Base-by-base conservation (phyloP, 2,113 vertebrate genomes). In the Nesoenas mayeri region DNA sequence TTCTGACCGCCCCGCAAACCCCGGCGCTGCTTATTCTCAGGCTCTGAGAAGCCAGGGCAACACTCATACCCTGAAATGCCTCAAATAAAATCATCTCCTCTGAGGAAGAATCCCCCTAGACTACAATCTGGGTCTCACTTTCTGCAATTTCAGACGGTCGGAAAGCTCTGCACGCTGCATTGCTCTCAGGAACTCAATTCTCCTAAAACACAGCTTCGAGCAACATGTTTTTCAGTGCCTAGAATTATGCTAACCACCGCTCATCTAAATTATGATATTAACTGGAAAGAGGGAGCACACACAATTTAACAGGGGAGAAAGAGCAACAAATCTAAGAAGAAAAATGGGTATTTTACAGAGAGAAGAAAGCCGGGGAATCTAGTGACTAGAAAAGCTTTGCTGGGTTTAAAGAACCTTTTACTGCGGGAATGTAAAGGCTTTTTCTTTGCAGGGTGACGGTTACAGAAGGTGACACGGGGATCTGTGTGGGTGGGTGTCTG, bases 231-330 rank as follows among this genome's bases (percentile, higher is more conserved):
- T 93, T 90, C 80, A 90, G 72, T 73, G 94, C 73, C 95, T 94
- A 48, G 91, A 97, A 91, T 93, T 96, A 91, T 91, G 92, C 92
- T 95, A 97, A 97, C 53, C 94, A 90, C 91, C 74, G 83, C 89
- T 96, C 92, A 87, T 96, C 36, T n/a, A 87, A 94, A 97, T 97
- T 94, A 96, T 97, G 88, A 87, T n/a, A 96, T 95, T 97, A 96
- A 95, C 94, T 95, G 92, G 87, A 90, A 94, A 96, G 57, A 75
- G 95, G 94, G 48, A 92, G 61, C 88, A 89, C 85, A 95, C 50
- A 60, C 79, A 62, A 94, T 95, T 96, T 96, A 96, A 50, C 95
- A 96, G 85, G 29, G 51, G 77, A 96, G 85, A 91, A 94, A 95
- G 53, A 89, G 91, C 54, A 95, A 96, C 95, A 97, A 93, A 96